Percentiles rank a stretch among this genome's conserved stretches.
Evolutionary conservation across 1,140 invertebrate genomes (phyloP).

Genomic region (Pseudomyrmex cubaensis): DNA sequence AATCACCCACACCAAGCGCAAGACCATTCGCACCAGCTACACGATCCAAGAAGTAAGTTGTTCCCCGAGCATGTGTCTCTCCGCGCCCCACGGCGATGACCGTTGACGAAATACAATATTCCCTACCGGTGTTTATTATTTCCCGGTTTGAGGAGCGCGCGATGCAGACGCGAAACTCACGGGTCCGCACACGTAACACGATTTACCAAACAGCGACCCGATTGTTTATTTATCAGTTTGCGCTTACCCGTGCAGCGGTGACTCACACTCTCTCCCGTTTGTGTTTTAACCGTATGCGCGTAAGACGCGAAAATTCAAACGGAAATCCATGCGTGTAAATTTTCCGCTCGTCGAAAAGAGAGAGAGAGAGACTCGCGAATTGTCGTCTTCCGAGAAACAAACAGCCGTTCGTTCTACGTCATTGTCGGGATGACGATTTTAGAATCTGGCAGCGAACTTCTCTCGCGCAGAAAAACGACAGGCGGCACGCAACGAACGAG

Average conservation of each 20-base stretch:
- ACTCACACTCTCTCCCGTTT: background rate
- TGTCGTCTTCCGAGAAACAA: constrained; percentile 45
- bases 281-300: background rate
- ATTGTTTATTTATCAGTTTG: constrained; percentile 42
- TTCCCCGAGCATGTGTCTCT: no score
- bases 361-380: constrained; percentile 40
- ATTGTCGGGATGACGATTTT: constrained; percentile 81
- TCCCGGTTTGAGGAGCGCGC: background rate
- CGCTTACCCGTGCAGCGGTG: background rate
- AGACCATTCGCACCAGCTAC: constrained; percentile 88
- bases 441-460: constrained; percentile 76
- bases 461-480: constrained; percentile 56
- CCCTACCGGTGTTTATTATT: constrained; percentile 35
- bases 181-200: background rate
- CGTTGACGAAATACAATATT: background rate
- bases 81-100: background rate
- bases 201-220: constrained; percentile 21
- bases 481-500: constrained; percentile 44
- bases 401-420: constrained; percentile 76
- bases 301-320: no score
- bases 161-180: constrained; percentile 23
- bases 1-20: constrained; percentile 87
- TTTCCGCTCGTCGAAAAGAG: background rate
- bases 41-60: constrained; percentile 88
- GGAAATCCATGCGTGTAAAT: background rate